Conservation (phyloP, 1,140 invertebrate species). For the Brachionus rubens region DNA sequence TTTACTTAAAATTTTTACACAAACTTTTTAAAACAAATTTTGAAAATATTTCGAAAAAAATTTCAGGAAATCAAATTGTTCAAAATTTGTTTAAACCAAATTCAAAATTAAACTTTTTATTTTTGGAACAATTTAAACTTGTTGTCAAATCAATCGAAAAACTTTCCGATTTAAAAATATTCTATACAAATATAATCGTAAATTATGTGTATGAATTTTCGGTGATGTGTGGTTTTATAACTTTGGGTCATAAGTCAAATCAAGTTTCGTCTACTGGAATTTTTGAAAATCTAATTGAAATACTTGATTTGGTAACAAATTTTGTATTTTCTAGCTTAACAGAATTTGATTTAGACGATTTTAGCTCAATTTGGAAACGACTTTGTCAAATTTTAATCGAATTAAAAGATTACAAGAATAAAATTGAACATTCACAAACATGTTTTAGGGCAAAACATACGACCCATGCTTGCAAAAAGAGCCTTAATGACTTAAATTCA, state of each 20-base stretch:
- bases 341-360: background rate
- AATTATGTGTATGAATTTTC: constrained; percentile 11
- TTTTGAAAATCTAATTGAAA: background rate
- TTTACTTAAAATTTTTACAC: constrained; percentile 39
- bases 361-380: constrained; percentile 3
- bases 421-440: background rate
- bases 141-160: background rate
- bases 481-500: background rate
- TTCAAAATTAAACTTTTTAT: background rate
- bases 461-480: background rate
- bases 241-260: background rate
- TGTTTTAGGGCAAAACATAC: background rate
- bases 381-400: background rate
- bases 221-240: background rate
- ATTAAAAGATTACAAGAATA: constrained; percentile 5
- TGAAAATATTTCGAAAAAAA: constrained; percentile 16
- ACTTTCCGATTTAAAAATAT: constrained; percentile 2
- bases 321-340: background rate
- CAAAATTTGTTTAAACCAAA: background rate
- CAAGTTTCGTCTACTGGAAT: background rate
- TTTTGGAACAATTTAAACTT: constrained; percentile 10
- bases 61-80: background rate
- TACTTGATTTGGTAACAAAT: background rate
- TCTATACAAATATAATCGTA: background rate
- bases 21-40: constrained; percentile 33